Evolutionary conservation across 1,140 invertebrate species (phyloP), one percentile per base, ranked within the genome.

Genomic region (Hirudo medicinalis): DNA sequence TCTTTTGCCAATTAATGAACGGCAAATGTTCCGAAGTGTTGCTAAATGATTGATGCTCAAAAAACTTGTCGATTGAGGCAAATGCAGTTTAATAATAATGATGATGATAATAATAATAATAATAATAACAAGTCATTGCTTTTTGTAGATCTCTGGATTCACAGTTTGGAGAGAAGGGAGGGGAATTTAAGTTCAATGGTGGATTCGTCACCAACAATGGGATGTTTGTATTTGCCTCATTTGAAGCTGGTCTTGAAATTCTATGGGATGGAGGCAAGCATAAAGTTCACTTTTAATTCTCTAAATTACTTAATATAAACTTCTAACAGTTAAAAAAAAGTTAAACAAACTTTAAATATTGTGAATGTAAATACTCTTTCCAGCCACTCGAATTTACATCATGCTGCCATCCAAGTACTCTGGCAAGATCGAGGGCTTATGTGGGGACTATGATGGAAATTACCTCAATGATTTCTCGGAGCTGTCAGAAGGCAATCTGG

Each of bases 371-470:
- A 36, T 36, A 36, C 27, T 67, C 27, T 27, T 3, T 19, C 6
- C 72, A 73, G 72, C 53, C 25, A 73, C 72, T 8, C 22, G 72
- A 27, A 57, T 73, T 9, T 70, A 70, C 55, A 53, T 73, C 27
- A 70, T 29, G 57, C 54, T 73, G 19, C 25, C 54, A 9, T 36
- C 55, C 15, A 67, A 66, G 40, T 66, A 67, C n/a, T 55, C 40
- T 17, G 69, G 57, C 19, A 78, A 89, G 84, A 86, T 92, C 6
- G 87, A 86, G 82, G 92, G 92, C 68, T 82, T 95, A 3, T 95
- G 92, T 80, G 92, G 92, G 0, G 92, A 95, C 80, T 94, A 89
- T 79, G 91, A 96, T 79, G 87, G 87, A 36, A 88, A 94, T 76
- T 76, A 76, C 36, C 76, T 72, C 20, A 78, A 82, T 73, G 80